Evolutionary conservation across 2,113 vertebrate genomes (phyloP).

Genomic region (human (Homo sapiens)): DNA sequence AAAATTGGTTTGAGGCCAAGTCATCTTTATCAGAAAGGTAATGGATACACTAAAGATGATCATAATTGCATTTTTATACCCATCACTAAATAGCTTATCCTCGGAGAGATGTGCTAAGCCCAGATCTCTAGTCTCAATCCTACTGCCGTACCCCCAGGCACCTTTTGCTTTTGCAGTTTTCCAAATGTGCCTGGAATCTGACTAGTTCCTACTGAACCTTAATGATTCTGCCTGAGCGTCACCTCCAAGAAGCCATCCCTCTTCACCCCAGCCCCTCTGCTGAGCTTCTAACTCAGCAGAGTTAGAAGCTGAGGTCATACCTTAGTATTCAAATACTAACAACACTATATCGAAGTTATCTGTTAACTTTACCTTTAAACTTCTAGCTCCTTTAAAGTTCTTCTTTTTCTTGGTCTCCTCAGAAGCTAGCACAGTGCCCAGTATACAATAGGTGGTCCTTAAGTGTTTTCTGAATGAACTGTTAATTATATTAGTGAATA

Average conservation of each 20-base stretch:
- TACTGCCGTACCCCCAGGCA: background rate
- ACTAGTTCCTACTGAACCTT: background rate
- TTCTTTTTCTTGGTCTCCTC: background rate
- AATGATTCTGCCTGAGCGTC: background rate
- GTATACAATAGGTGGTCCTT: background rate
- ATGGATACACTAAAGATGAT: background rate
- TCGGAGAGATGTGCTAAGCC: background rate
- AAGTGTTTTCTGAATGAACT: constrained; percentile 1
- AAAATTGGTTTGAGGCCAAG: background rate
- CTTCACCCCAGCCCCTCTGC: background rate
- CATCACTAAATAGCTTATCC: background rate
- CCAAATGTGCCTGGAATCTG: background rate
- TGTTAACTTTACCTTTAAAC: background rate
- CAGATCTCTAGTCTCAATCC: background rate
- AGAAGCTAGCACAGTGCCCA: background rate
- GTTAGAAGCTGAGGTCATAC: background rate
- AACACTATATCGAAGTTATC: background rate
- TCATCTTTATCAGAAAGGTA: background rate
- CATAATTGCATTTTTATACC: background rate
- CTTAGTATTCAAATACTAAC: background rate
- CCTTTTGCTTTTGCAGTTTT: background rate
- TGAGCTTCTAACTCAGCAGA: background rate
- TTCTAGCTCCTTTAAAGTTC: background rate
- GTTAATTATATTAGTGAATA: background rate
- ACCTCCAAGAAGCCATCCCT: background rate